Percentiles rank a stretch among this genome's conserved stretches.
Evolutionary conservation across 2,113 vertebrate species (phyloP).

Genomic region (Danionella cerebrum): DNA sequence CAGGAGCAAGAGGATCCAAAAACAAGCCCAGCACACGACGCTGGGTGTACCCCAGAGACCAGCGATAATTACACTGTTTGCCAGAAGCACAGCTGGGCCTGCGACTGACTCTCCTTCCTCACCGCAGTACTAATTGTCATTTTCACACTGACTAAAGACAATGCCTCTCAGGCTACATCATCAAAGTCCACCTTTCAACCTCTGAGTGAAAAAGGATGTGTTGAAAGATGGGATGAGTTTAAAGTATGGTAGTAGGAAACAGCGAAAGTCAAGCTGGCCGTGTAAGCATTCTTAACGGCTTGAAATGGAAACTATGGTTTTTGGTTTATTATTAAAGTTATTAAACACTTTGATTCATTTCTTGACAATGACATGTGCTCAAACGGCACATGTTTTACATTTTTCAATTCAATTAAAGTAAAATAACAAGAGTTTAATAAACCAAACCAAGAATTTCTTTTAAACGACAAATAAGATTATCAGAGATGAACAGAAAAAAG

Average conservation of each 20-base stretch:
- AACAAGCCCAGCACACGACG: constrained; percentile 32
- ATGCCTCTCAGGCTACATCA: constrained; percentile 16
- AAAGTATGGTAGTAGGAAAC: background rate
- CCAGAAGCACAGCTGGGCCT: constrained; percentile 35
- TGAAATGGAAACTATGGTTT: background rate
- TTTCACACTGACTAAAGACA: constrained; percentile 42
- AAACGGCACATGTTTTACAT: too few relatives aligned
- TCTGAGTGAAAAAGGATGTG: constrained; percentile 15
- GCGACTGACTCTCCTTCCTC: constrained; percentile 4
- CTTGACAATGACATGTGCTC: too few relatives aligned
- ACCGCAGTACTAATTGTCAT: constrained; percentile 36
- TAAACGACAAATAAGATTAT: too few relatives aligned
- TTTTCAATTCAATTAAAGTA: too few relatives aligned
- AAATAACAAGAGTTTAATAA: too few relatives aligned
- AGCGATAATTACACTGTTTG: constrained; percentile 34
- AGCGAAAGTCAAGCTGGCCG: background rate
- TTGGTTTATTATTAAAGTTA: background rate
- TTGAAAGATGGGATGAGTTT: constrained; percentile 1
- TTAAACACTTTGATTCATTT: too few relatives aligned
- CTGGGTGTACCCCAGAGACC: constrained; percentile 32
- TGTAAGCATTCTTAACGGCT: constrained; percentile 2
- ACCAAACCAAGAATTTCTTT: too few relatives aligned
- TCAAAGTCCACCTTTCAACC: constrained; percentile 29
- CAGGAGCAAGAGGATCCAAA: constrained; percentile 32
- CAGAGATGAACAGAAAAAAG: too few relatives aligned